These are phyloP conservation scores for Agraylea sexmaculata DNA, from an alignment of 1,140 invertebrate genomes.

Conservation along the genomic window DNA sequence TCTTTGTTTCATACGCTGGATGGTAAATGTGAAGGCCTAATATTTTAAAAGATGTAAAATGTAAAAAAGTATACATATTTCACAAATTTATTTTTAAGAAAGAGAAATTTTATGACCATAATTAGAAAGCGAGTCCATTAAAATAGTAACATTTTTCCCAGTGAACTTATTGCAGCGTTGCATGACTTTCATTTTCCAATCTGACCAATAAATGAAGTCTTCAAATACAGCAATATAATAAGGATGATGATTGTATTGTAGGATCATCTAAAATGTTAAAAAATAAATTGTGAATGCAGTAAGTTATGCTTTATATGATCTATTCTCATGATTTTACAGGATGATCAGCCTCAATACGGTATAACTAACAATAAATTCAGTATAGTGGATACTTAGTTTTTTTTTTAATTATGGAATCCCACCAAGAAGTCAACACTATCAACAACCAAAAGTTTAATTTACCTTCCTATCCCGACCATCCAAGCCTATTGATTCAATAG, in stretches of 20 bases:
- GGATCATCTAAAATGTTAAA: conserved; percentile 12
- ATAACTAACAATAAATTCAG: no score
- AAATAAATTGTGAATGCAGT: conserved; percentile 1
- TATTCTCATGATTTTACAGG: no score
- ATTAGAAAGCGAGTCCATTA: not conserved
- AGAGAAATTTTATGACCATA: not conserved
- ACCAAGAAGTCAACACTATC: no score
- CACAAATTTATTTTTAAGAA: not conserved
- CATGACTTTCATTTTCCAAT: conserved; percentile 55
- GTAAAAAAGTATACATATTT: not conserved
- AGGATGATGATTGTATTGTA: conserved; percentile 49
- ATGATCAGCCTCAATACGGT: no score
- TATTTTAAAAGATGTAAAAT: not conserved
- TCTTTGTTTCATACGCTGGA: conserved; percentile 42
- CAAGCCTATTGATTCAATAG: conserved; percentile 63
- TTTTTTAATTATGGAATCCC: no score
- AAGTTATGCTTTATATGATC: not conserved
- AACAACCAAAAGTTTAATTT: conserved; percentile 11
- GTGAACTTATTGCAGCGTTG: conserved; percentile 57
- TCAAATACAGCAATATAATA: conserved; percentile 80
- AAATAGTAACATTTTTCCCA: conserved; percentile 35
- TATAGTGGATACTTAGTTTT: conserved; percentile 6
- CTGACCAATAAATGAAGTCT: conserved; percentile 78
- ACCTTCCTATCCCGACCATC: conserved; percentile 59
- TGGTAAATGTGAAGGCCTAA: conserved; percentile 54